Evolutionary conservation across 2,113 vertebrate genomes (phyloP).

Genomic region (Thalassarche chlororhynchos): DNA sequence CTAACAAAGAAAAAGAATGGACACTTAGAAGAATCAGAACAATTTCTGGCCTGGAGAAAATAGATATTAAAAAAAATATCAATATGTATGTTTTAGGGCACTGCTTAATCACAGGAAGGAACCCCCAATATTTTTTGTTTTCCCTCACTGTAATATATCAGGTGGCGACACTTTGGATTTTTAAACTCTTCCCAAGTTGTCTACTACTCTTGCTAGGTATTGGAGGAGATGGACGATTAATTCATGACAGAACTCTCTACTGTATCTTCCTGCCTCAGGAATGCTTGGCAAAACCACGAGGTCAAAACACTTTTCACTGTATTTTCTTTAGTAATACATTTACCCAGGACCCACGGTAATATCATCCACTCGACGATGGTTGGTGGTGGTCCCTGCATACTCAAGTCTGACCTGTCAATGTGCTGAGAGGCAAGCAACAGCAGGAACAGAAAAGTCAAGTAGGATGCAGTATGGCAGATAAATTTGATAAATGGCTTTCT

Average conservation of each 20-base stretch:
- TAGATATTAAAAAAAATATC: background rate
- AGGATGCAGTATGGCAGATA: constrained; percentile 99
- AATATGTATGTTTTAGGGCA: background rate
- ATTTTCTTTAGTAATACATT: constrained; percentile 83
- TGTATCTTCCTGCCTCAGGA: background rate
- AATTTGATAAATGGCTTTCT: constrained; percentile 99
- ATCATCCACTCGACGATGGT: constrained; percentile 97
- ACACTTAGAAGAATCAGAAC: background rate
- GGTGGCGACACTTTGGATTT: background rate
- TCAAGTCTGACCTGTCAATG: constrained; percentile 79
- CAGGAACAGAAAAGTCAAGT: constrained; percentile 96
- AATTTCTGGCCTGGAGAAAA: background rate
- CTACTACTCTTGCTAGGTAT: background rate
- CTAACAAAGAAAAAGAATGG: background rate
- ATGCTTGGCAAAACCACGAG: background rate
- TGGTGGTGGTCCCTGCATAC: constrained; percentile 87
- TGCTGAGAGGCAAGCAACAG: constrained; percentile 94
- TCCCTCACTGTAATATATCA: background rate
- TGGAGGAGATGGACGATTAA: background rate
- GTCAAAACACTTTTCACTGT: constrained; percentile 49
- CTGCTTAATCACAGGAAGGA: background rate
- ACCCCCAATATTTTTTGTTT: background rate
- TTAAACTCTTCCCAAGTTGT: background rate
- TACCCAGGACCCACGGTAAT: constrained; percentile 98
- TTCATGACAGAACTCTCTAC: background rate